Conservation (phyloP, 2,888 invertebrate species). For the Drosophila diplacantha region DNA sequence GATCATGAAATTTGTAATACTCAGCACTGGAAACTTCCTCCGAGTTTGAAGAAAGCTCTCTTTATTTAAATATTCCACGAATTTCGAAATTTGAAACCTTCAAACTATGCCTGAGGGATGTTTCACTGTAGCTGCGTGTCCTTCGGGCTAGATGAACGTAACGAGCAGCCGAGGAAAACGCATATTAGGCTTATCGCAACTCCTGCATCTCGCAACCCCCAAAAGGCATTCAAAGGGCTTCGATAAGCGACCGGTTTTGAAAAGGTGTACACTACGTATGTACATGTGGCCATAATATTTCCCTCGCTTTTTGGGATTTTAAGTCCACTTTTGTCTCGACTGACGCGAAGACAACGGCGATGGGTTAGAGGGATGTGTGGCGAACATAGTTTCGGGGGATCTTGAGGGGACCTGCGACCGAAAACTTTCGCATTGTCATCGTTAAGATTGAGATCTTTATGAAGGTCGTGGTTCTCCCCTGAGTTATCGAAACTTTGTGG, state of each 20-base stretch:
- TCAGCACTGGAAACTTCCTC: no score
- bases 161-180: conserved; percentile 73
- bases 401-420: conserved; percentile 41
- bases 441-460: conserved; percentile 74
- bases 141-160: conserved; percentile 45
- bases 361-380: conserved; percentile 12
- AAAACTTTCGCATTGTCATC: conserved; percentile 70
- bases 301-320: conserved; percentile 50
- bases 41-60: neutral
- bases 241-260: conserved; percentile 53
- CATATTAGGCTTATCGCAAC: conserved; percentile 68
- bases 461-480: conserved; percentile 59
- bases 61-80: neutral
- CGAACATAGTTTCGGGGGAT: conserved; percentile 21
- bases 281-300: conserved; percentile 21
- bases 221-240: conserved; percentile 56
- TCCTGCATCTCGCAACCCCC: conserved; percentile 57
- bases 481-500: conserved; percentile 45
- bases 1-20: neutral
- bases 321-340: conserved; percentile 55
- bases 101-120: neutral
- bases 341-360: conserved; percentile 63
- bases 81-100: neutral
- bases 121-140: conserved; percentile 37
- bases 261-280: conserved; percentile 7